phyloP scores from a whole-genome alignment of 2,888 invertebrate genomes.

The Alloscopus bannaensis region DNA sequence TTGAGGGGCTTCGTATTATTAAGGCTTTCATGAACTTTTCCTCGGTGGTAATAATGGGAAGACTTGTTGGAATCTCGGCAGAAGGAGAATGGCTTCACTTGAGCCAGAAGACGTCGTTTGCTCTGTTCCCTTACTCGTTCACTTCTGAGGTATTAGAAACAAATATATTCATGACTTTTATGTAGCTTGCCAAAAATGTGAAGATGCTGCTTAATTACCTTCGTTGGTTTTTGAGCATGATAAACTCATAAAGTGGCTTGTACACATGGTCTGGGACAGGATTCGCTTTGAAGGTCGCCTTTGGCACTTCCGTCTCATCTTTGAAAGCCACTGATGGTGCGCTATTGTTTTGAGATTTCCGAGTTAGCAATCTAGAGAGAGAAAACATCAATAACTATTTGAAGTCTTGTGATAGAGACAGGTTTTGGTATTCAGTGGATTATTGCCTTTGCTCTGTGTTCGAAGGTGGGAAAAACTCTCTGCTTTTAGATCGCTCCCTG shows the following conservation, averaged over 20 bases:
- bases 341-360: conserved; percentile 69
- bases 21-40: conserved; percentile 36
- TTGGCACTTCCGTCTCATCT: conserved; percentile 45
- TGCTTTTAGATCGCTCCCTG: conserved; percentile 36
- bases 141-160: conserved; percentile 47
- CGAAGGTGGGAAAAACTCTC: conserved; percentile 66
- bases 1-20: conserved; percentile 68
- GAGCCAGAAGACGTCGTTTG: conserved; percentile 70
- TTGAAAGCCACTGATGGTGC: conserved; percentile 65
- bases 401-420: too few relatives aligned
- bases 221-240: conserved; percentile 71
- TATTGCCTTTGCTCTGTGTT: conserved; percentile 69
- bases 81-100: conserved; percentile 72
- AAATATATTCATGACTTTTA: neutral
- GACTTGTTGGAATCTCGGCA: conserved; percentile 41
- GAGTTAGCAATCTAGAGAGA: conserved; percentile 52
- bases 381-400: too few relatives aligned
- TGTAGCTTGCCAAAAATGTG: neutral
- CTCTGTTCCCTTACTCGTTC: conserved; percentile 69
- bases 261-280: conserved; percentile 71
- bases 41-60: conserved; percentile 19
- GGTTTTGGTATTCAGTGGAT: too few relatives aligned
- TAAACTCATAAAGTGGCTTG: conserved; percentile 70
- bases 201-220: conserved; percentile 52
- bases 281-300: conserved; percentile 64